Percentiles rank a stretch among this genome's conserved stretches.
These are phyloP conservation scores for Cheilosia vulpina DNA, from an alignment of 2,888 invertebrate species.

Conservation along the genomic window DNA sequence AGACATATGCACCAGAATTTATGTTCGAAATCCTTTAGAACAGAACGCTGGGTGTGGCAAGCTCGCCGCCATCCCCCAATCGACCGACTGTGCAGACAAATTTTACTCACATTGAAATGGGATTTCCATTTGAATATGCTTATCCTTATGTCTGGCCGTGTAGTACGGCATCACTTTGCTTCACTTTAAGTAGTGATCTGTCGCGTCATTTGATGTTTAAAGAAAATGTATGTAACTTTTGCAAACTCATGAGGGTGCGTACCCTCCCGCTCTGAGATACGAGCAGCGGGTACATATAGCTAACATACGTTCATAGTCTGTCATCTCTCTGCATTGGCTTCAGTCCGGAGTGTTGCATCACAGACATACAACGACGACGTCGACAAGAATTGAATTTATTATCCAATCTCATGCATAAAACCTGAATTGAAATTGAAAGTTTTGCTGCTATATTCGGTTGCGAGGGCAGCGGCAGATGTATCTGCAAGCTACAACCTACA, in stretches of 20 bases:
- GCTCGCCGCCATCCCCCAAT: background rate
- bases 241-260: slow-evolving; percentile 51
- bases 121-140: slow-evolving; percentile 54
- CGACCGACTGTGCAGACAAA: slow-evolving; percentile 37
- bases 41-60: slow-evolving; percentile 21
- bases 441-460: slow-evolving; percentile 34
- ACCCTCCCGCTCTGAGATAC: background rate
- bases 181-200: slow-evolving; percentile 65
- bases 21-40: slow-evolving; percentile 26
- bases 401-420: slow-evolving; percentile 71
- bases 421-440: slow-evolving; percentile 72
- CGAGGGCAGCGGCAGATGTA: background rate
- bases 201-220: slow-evolving; percentile 68
- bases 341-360: slow-evolving; percentile 51
- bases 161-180: slow-evolving; percentile 60
- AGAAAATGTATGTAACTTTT: slow-evolving; percentile 40
- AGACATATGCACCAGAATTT: slow-evolving; percentile 21
- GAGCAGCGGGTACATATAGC: background rate
- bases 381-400: slow-evolving; percentile 72
- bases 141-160: slow-evolving; percentile 46
- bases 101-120: slow-evolving; percentile 43
- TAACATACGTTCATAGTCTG: background rate
- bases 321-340: slow-evolving; percentile 40
- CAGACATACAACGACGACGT: slow-evolving; percentile 30
- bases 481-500: background rate